These are phyloP conservation scores for Micoletzkya japonica DNA, from an alignment of 2,888 invertebrate genomes.

Conservation along the genomic window DNA sequence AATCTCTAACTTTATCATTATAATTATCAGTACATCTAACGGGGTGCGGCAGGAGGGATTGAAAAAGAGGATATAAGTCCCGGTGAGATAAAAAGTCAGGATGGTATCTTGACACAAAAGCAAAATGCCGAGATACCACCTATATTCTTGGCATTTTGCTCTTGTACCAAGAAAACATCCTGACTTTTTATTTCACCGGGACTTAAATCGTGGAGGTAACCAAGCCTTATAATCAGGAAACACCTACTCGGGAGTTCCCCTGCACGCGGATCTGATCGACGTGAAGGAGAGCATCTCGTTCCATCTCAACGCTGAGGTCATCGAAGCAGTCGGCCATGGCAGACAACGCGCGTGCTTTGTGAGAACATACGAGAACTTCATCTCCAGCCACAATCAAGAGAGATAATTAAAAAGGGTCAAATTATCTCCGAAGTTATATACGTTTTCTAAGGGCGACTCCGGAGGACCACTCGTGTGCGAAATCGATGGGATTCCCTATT, in stretches of 20 bases:
- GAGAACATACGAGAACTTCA: background rate
- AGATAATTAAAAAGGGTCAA: no score
- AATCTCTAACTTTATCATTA: no score
- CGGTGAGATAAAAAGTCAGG: no score
- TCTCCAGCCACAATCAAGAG: no score
- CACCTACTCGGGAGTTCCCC: slow-evolving; percentile 14
- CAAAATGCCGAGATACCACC: no score
- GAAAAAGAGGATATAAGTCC: no score
- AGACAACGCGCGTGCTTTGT: slow-evolving; percentile 26
- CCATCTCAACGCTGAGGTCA: slow-evolving; percentile 10
- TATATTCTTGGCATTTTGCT: no score
- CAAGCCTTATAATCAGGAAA: slow-evolving; percentile 1
- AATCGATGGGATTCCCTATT: slow-evolving; percentile 20
- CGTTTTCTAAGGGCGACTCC: slow-evolving; percentile 18
- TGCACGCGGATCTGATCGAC: slow-evolving; percentile 20
- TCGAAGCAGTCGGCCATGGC: slow-evolving; percentile 16
- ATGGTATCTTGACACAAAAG: no score
- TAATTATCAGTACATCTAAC: no score
- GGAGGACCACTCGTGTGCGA: slow-evolving; percentile 29
- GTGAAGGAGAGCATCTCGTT: slow-evolving; percentile 8
- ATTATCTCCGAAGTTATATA: background rate
- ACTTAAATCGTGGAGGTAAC: background rate
- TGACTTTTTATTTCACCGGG: background rate
- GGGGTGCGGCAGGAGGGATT: no score
- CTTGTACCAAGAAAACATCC: no score